Evolutionary conservation across 2,888 invertebrate species (phyloP).

Genomic region (Ochropleura plecta): DNA sequence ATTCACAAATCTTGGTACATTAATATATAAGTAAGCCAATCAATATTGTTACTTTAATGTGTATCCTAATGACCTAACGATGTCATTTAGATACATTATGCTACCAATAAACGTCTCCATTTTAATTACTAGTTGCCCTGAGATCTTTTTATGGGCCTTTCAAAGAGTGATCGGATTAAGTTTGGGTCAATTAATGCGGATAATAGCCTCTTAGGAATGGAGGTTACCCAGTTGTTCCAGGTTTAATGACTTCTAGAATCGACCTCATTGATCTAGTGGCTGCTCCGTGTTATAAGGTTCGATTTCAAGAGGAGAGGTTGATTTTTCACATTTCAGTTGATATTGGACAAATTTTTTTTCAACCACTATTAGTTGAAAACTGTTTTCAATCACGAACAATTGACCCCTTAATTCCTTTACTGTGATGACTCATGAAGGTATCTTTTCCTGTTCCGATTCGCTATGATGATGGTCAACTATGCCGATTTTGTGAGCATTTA

Average conservation of each 20-base stretch:
- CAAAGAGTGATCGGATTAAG: conserved; percentile 29
- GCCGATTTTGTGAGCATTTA: too few relatives aligned
- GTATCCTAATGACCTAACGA: conserved; percentile 16
- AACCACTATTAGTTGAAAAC: too few relatives aligned
- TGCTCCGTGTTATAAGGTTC: too few relatives aligned
- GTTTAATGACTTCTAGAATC: conserved; percentile 18
- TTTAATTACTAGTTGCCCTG: conserved; percentile 37
- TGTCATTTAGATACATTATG: conserved; percentile 20
- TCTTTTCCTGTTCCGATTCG: too few relatives aligned
- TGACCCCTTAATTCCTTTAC: not conserved
- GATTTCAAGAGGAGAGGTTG: too few relatives aligned
- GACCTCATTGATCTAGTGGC: not conserved
- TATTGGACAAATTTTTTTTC: conserved; percentile 6
- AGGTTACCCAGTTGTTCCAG: conserved; percentile 3
- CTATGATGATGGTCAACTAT: too few relatives aligned
- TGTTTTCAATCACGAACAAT: not conserved
- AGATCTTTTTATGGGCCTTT: conserved; percentile 37
- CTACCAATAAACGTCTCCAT: conserved; percentile 11
- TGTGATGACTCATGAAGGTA: too few relatives aligned
- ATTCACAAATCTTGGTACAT: not conserved
- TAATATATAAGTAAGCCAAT: not conserved
- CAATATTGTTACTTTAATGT: not conserved
- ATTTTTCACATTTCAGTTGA: not conserved
- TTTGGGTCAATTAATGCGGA: conserved; percentile 39
- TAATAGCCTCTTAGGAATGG: conserved; percentile 33